Base-by-base conservation (phyloP, 2,888 invertebrate genomes). In the Danaus chrysippus region DNA sequence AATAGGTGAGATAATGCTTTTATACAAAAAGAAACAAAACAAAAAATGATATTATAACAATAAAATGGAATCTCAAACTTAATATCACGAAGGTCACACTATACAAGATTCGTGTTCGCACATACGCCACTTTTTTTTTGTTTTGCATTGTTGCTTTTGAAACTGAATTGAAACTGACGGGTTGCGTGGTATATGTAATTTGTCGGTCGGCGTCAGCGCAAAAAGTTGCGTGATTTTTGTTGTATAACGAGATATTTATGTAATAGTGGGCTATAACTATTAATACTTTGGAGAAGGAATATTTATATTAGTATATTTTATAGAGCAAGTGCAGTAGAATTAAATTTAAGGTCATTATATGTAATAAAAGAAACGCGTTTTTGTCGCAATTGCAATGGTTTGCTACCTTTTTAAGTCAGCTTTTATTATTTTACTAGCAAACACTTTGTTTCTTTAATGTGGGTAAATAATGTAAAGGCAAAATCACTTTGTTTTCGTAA, bases 181-280 rank as follows among this genome's bases (percentile, higher is more conserved):
- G 73, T 80, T 71, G 79, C 79, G 80, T 80, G 70, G 68, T 73
- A 71, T 74, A 72, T 75, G 73, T 79, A 76, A 78, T 81, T 81
- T 79, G 77, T 71, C 64, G 71, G 67, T 64, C 64, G 67, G 62
- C 63, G 67, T 65, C 68, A 63, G 74, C 70, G 67, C 71, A 71
- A 76, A 75, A 76, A 76, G 75, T 80, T 82, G 81, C 80, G 82
- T 82, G 81, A 79, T 78, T 76, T 77, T 75, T 71, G 75, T 73
- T 70, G 73, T 75, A 75, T 76, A 68, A 65, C 67, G 62, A 42
- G 55, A 70, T 73, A 80, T 81, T 80, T 80, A 81, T 78, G 74
- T 61, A 62, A 60, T 72, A 69, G 69, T 71, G 68, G 73, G 70
- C 71, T 70, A 74, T 78, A 76, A 75, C 71, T 75, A 76, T 76